These are phyloP conservation scores for Hoplias malabaricus DNA, from an alignment of 2,113 vertebrate species.

Conservation along the genomic window DNA sequence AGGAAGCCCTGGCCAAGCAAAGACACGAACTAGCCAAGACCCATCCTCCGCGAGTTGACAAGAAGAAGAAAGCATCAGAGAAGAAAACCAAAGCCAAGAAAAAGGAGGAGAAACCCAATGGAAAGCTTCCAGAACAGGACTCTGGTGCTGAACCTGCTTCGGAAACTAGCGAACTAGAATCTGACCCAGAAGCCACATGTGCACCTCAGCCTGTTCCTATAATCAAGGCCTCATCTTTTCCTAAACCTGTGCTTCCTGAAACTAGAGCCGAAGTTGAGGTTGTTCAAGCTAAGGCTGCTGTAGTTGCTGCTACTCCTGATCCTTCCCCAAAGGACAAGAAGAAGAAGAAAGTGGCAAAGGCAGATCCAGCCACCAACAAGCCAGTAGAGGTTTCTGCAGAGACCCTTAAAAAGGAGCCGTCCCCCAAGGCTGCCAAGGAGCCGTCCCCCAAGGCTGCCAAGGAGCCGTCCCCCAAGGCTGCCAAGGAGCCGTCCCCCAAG, in stretches of 20 bases:
- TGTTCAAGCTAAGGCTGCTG: conserved; percentile 20
- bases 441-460: not conserved
- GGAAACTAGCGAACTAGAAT: conserved; percentile 37
- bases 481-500: conserved; percentile 1
- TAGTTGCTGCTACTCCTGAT: conserved; percentile 58
- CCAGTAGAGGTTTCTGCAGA: conserved; percentile 48
- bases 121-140: conserved; percentile 76
- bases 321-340: conserved; percentile 75
- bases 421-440: not conserved
- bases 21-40: conserved; percentile 78
- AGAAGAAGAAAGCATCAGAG: conserved; percentile 77
- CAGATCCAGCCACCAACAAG: conserved; percentile 69
- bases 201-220: conserved; percentile 54
- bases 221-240: conserved; percentile 35
- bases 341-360: conserved; percentile 84
- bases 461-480: not conserved
- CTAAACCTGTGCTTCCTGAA: conserved; percentile 16
- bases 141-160: conserved; percentile 44
- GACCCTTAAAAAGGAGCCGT: not conserved
- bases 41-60: conserved; percentile 73
- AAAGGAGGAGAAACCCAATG: conserved; percentile 85
- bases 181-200: conserved; percentile 12
- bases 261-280: conserved; percentile 18
- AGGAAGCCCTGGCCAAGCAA: conserved; percentile 87
- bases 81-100: conserved; percentile 87